A percentile compares a stretch with the other conserved stretches of the same genome.
phyloP scores from a whole-genome alignment of 1,140 invertebrate species.

The Brachionus rubens region DNA sequence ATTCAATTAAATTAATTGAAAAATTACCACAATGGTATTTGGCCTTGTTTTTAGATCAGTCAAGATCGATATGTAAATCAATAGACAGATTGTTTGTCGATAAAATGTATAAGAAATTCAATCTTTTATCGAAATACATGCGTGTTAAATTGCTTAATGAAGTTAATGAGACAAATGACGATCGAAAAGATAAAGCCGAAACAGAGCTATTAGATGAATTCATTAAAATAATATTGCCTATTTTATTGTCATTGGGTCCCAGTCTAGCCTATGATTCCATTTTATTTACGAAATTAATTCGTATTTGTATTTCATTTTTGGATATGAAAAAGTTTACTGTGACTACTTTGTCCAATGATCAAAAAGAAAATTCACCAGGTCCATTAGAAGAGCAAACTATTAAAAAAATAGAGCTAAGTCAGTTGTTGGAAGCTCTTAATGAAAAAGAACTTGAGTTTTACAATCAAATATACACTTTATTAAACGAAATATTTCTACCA shows the following conservation, averaged over 20 bases:
- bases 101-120: slow-evolving; percentile 76
- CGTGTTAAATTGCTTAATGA: slow-evolving; percentile 1
- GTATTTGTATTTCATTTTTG: slow-evolving; percentile 36
- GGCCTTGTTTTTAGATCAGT: slow-evolving; percentile 72
- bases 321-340: slow-evolving; percentile 22
- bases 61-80: slow-evolving; percentile 73
- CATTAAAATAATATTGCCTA: neutral
- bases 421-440: neutral
- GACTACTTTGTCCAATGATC: neutral
- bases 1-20: slow-evolving; percentile 73
- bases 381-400: neutral
- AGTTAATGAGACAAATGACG: neutral
- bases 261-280: slow-evolving; percentile 35
- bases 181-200: neutral
- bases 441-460: slow-evolving; percentile 21
- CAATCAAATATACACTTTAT: slow-evolving; percentile 57
- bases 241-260: neutral
- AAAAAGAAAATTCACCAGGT: slow-evolving; percentile 4
- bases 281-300: slow-evolving; percentile 47
- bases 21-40: slow-evolving; percentile 74
- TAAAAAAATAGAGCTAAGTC: slow-evolving; percentile 24
- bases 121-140: slow-evolving; percentile 48
- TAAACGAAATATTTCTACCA: slow-evolving; percentile 82
- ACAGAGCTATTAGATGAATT: neutral
- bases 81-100: slow-evolving; percentile 82